phyloP scores from a whole-genome alignment of 2,797 vertebrate species.

The Neomorphus geoffroyi region DNA sequence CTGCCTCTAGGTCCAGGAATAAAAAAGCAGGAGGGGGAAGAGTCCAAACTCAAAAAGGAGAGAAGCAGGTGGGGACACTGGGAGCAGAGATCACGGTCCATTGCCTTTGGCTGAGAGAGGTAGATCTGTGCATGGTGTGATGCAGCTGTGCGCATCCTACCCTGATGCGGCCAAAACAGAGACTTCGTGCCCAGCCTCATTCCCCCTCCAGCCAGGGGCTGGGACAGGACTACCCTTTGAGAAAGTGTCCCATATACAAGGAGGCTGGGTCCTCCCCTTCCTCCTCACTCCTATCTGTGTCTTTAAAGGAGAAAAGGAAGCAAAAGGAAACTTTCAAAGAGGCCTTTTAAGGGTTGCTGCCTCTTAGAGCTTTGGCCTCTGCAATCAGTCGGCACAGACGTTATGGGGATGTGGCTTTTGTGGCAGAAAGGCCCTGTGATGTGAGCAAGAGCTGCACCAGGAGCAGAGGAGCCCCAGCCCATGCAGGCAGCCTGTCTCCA shows the following conservation, averaged over 20 bases:
- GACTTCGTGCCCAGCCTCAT: neutral
- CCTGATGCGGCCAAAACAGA: neutral
- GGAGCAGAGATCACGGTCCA: neutral
- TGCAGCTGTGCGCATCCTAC: no score
- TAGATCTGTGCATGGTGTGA: accelerated
- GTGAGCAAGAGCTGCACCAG: neutral
- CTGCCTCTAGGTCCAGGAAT: neutral
- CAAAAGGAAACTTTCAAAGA: neutral
- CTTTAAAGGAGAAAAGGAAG: neutral
- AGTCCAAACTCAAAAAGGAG: neutral
- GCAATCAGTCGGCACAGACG: accelerated
- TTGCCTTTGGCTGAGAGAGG: neutral
- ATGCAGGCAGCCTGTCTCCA: neutral
- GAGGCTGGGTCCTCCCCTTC: neutral
- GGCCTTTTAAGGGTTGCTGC: accelerated
- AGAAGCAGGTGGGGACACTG: neutral
- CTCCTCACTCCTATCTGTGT: neutral
- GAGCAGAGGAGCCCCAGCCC: neutral
- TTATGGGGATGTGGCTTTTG: neutral
- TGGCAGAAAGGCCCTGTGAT: no score
- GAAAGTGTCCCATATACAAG: neutral
- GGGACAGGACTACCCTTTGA: neutral
- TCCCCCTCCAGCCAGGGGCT: neutral
- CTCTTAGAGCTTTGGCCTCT: neutral
- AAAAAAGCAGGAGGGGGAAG: neutral